Conservation (phyloP, 2,113 vertebrate genomes). For the Hemicordylus capensis region DNA sequence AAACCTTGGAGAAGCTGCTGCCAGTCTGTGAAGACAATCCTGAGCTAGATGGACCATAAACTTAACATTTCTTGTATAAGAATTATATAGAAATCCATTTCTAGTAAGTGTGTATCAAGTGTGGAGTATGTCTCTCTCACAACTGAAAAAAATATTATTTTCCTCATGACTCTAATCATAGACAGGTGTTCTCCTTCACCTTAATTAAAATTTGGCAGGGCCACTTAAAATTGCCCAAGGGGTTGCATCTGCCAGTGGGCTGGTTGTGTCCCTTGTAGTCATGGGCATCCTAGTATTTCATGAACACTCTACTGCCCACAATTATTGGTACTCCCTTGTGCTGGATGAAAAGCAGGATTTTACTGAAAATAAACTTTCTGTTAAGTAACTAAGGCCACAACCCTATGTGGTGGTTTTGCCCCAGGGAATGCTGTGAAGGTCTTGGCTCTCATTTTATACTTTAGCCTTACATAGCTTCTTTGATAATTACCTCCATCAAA, state of each 20-base stretch:
- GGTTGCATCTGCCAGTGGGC: neutral
- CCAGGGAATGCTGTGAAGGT: neutral
- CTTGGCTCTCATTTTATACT: neutral
- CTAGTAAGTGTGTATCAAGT: too few relatives aligned
- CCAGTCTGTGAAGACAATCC: too few relatives aligned
- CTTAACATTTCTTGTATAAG: too few relatives aligned
- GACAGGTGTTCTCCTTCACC: neutral
- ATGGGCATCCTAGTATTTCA: too few relatives aligned
- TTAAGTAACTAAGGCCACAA: neutral
- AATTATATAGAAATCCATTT: too few relatives aligned
- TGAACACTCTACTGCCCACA: too few relatives aligned
- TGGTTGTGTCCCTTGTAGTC: neutral
- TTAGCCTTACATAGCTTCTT: neutral
- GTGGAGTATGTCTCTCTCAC: neutral
- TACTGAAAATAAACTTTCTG: too few relatives aligned
- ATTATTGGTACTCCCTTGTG: too few relatives aligned
- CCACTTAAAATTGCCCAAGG: too few relatives aligned
- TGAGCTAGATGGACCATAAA: too few relatives aligned
- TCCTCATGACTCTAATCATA: neutral
- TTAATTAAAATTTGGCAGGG: neutral
- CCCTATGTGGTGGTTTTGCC: neutral
- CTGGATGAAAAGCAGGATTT: too few relatives aligned
- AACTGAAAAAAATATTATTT: neutral
- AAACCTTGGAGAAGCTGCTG: too few relatives aligned
- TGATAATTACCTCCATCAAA: neutral